These are phyloP conservation scores for Alexandromys oeconomus DNA, from an alignment of 2,797 vertebrate species.

Conservation along the genomic window DNA sequence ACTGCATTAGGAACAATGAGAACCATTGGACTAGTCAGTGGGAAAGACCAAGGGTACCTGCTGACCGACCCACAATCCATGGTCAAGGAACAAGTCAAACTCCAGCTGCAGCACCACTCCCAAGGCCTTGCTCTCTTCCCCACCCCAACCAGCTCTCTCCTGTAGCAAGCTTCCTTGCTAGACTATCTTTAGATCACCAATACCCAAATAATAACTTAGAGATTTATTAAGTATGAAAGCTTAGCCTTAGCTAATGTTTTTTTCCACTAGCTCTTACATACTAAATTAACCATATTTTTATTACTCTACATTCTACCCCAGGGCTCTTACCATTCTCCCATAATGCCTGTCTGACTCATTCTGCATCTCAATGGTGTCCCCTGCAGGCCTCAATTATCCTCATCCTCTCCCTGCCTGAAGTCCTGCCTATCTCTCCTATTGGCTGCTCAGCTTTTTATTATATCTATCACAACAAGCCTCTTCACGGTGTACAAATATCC, in stretches of 20 bases:
- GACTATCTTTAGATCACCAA: too few species aligned
- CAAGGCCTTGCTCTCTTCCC: neutral
- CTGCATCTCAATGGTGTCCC: neutral
- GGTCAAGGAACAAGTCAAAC: neutral
- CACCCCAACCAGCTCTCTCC: neutral
- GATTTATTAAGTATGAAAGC: neutral
- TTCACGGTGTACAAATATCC: neutral
- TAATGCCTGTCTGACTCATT: neutral
- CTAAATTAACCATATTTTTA: neutral
- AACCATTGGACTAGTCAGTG: neutral
- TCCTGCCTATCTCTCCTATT: neutral
- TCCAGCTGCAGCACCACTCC: neutral
- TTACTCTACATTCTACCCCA: neutral
- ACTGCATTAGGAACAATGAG: neutral
- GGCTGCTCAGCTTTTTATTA: neutral
- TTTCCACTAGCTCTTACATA: neutral
- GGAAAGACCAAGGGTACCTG: neutral
- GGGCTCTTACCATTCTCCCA: neutral
- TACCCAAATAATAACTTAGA: neutral
- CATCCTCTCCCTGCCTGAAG: neutral
- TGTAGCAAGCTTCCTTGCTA: neutral
- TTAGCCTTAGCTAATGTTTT: neutral
- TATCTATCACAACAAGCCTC: neutral
- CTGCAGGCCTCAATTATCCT: neutral
- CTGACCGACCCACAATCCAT: neutral